phyloP scores from a whole-genome alignment of 2,888 invertebrate genomes.

The Melipona beecheii region DNA sequence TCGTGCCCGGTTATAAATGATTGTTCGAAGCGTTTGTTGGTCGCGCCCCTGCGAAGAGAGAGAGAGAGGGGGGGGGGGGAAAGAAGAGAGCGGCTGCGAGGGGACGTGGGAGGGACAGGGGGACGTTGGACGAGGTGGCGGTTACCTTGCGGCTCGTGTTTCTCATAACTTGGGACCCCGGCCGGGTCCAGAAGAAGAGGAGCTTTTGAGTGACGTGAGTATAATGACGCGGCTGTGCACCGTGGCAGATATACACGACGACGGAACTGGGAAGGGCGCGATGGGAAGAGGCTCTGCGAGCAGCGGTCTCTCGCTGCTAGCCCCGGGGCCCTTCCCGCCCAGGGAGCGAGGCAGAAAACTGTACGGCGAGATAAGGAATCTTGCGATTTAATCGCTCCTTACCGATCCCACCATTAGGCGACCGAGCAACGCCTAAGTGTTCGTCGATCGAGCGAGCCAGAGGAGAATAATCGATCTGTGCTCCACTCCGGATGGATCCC shows the following conservation, averaged over 20 bases:
- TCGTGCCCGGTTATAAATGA: constrained; percentile 75
- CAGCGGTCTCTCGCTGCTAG: constrained; percentile 60
- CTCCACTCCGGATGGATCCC: background rate
- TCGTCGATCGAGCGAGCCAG: constrained; percentile 36
- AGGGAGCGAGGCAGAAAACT: constrained; percentile 69
- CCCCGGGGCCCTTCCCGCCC: constrained; percentile 74
- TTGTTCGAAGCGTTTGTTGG: constrained; percentile 58
- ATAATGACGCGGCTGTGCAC: constrained; percentile 80
- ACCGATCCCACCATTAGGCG: constrained; percentile 74
- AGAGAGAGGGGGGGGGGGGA: background rate
- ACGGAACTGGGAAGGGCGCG: constrained; percentile 17
- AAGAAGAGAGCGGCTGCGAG: background rate
- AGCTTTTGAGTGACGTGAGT: constrained; percentile 80
- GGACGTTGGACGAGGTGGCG: constrained; percentile 38
- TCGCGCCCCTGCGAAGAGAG: constrained; percentile 13
- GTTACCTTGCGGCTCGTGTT: constrained; percentile 75
- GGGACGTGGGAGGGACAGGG: background rate
- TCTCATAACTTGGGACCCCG: constrained; percentile 75
- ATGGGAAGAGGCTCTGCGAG: constrained; percentile 9
- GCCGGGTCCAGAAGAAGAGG: constrained; percentile 68
- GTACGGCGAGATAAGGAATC: constrained; percentile 72
- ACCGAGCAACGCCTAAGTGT: constrained; percentile 41
- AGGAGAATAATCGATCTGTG: background rate
- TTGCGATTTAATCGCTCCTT: constrained; percentile 75
- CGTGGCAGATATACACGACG: constrained; percentile 47